Evolutionary conservation across 2,888 invertebrate species (phyloP).

Genomic region (Junonia oenone): DNA sequence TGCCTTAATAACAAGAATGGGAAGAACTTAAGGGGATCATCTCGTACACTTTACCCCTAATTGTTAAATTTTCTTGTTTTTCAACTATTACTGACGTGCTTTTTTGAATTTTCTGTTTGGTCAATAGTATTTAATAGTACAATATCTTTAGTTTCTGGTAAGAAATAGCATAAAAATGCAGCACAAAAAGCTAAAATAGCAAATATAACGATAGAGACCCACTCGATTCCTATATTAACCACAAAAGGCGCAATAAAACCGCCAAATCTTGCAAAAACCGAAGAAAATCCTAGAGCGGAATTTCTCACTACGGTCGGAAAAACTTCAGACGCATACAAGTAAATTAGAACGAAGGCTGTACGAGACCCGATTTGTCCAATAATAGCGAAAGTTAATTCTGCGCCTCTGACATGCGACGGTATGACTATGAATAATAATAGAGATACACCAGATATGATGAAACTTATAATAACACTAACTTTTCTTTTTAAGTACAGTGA

Average conservation of each 20-base stretch:
- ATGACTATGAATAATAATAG: conserved; percentile 57
- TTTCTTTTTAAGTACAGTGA: conserved; percentile 53
- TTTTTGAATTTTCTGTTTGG: conserved; percentile 44
- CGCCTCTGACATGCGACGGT: conserved; percentile 42
- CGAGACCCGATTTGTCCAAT: conserved; percentile 87
- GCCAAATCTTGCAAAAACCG: conserved; percentile 83
- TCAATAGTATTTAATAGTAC: conserved; percentile 61
- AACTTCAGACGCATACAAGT: conserved; percentile 87
- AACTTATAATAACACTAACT: conserved; percentile 49
- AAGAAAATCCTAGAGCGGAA: conserved; percentile 86
- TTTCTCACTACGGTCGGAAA: conserved; percentile 90
- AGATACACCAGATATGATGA: conserved; percentile 47
- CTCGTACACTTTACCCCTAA: too few relatives aligned
- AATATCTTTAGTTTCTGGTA: conserved; percentile 63
- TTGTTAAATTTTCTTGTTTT: too few relatives aligned
- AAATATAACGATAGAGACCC: conserved; percentile 61
- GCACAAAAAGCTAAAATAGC: conserved; percentile 52
- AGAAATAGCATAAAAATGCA: conserved; percentile 52
- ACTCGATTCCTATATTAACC: conserved; percentile 71
- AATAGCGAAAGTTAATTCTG: conserved; percentile 84
- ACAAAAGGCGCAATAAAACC: conserved; percentile 85
- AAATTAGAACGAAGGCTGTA: conserved; percentile 82
- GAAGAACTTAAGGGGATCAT: too few relatives aligned
- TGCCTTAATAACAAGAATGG: too few relatives aligned
- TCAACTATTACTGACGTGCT: not conserved